Base-by-base conservation (phyloP, 2,888 invertebrate species). In the Adineta ricciae region DNA sequence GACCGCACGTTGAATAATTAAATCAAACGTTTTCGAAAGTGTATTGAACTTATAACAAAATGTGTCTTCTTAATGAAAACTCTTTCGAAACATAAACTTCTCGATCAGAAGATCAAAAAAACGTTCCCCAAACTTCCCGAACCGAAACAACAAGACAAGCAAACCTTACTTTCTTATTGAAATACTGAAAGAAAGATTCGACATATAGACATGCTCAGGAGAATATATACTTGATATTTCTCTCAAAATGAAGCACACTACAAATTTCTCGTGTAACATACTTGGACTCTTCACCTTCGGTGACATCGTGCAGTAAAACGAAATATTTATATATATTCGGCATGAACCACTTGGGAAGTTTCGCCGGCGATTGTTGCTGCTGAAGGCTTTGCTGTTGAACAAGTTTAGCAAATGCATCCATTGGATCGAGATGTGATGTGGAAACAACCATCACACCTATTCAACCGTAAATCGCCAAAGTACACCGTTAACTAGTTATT, bases 261-360 rank as follows among this genome's bases (percentile, higher is more conserved):
- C 11, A 14, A 24, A 64, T 4, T 72, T 32, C n/a, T 8, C n/a
- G 86, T 21, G 21, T 7, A 82, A 84, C 38, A 49, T 73, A 95
- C 95, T 93, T 94, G 86, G 93, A 93, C 88, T 93, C 93, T 88
- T 95, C 93, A 82, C 93, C 93, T 84, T 89, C 89, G 24, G 88
- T 87, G 83, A 93, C 93, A 91, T 96, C 97, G 91, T 97, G 95
- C 84, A 97, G 89, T 83, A 98, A 92, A 84, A 97, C 93, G 91
- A 95, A 96, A 90, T 95, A 95, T 89, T 89, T 84, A 84, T 84
- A 84, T 72, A 84, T 83, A 72, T 95, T 94, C 72, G 96, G 92
- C 46, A 92, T 91, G 88, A 92, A 91, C 92, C 92, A 92, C 86
- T 89, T 90, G 1, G 90, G 90, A 27, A 88, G 87, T 86, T 89